These are phyloP conservation scores for Andrena fulva DNA, from an alignment of 2,888 invertebrate species.

Conservation along the genomic window DNA sequence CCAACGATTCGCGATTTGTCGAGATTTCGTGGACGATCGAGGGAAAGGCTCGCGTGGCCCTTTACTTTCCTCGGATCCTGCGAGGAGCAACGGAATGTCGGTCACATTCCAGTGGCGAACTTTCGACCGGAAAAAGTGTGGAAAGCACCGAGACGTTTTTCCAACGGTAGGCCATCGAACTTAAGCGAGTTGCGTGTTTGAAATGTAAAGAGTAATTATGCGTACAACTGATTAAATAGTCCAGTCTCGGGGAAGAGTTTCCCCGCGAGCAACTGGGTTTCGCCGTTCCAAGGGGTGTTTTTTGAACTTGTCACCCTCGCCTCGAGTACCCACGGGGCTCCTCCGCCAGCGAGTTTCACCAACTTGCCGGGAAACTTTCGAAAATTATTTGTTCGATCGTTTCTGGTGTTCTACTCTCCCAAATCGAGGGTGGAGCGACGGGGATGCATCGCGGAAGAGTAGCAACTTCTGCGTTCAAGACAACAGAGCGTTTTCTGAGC, in stretches of 20 bases:
- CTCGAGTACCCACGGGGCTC: slow-evolving; percentile 39
- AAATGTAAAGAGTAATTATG: slow-evolving; percentile 57
- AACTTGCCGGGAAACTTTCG: slow-evolving; percentile 54
- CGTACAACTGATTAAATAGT: slow-evolving; percentile 65
- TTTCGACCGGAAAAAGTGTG: neutral
- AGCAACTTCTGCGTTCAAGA: slow-evolving; percentile 1
- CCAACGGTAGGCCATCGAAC: neutral
- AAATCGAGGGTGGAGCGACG: neutral
- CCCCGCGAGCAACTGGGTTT: slow-evolving; percentile 41
- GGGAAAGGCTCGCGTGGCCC: slow-evolving; percentile 1
- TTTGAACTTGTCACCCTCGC: slow-evolving; percentile 60
- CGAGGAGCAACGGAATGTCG: slow-evolving; percentile 6
- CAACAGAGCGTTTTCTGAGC: too few relatives aligned
- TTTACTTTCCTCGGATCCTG: neutral
- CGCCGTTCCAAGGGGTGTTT: slow-evolving; percentile 54
- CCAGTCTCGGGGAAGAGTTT: slow-evolving; percentile 55
- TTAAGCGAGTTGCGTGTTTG: slow-evolving; percentile 33
- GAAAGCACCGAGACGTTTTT: slow-evolving; percentile 7
- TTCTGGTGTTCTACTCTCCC: slow-evolving; percentile 21
- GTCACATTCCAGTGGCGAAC: slow-evolving; percentile 3
- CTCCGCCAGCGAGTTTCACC: slow-evolving; percentile 1
- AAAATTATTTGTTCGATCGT: slow-evolving; percentile 52
- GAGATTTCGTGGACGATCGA: slow-evolving; percentile 6
- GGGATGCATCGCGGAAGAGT: slow-evolving; percentile 16
- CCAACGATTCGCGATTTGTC: slow-evolving; percentile 4